These are phyloP conservation scores for Nephila pilipes DNA, from an alignment of 1,140 invertebrate species.

Conservation along the genomic window DNA sequence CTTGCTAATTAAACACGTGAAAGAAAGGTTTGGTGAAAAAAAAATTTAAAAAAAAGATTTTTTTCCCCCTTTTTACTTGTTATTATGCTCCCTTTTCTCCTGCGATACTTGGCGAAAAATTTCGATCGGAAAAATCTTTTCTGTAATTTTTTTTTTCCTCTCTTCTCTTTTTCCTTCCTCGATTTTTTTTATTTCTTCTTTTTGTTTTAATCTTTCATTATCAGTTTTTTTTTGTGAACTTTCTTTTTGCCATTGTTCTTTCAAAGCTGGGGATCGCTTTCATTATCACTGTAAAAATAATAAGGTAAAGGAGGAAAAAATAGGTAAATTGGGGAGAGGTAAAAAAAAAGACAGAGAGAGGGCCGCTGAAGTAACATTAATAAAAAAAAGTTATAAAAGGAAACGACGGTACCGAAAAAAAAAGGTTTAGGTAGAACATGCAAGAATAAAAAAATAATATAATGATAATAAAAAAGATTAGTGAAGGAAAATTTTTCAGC, in stretches of 20 bases:
- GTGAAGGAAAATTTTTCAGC: slow-evolving; percentile 75
- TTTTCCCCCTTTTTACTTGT: background rate
- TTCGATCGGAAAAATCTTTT: slow-evolving; percentile 47
- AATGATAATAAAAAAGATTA: slow-evolving; percentile 75
- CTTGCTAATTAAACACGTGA: slow-evolving; percentile 75
- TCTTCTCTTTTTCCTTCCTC: slow-evolving; percentile 37
- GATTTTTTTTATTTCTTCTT: slow-evolving; percentile 30
- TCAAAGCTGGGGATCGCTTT: slow-evolving; percentile 59
- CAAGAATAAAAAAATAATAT: slow-evolving; percentile 20
- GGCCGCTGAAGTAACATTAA: slow-evolving; percentile 17
- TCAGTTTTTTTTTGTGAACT: slow-evolving; percentile 55
- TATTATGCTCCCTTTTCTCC: slow-evolving; percentile 49
- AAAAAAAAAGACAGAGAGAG: slow-evolving; percentile 37
- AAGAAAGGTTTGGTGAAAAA: slow-evolving; percentile 40
- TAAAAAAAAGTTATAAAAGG: slow-evolving; percentile 26
- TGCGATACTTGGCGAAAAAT: slow-evolving; percentile 30
- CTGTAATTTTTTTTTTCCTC: slow-evolving; percentile 38
- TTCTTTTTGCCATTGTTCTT: slow-evolving; percentile 70
- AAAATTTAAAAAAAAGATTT: background rate
- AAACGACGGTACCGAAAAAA: slow-evolving; percentile 17
- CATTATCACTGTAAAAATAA: slow-evolving; percentile 77
- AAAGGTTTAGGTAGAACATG: slow-evolving; percentile 50
- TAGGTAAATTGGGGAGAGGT: slow-evolving; percentile 52
- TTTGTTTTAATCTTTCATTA: slow-evolving; percentile 71
- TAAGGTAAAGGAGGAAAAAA: slow-evolving; percentile 60